Percentiles rank a stretch among this genome's conserved stretches.
phyloP scores from a whole-genome alignment of 2,888 invertebrate genomes.

The Campoplex nolae region DNA sequence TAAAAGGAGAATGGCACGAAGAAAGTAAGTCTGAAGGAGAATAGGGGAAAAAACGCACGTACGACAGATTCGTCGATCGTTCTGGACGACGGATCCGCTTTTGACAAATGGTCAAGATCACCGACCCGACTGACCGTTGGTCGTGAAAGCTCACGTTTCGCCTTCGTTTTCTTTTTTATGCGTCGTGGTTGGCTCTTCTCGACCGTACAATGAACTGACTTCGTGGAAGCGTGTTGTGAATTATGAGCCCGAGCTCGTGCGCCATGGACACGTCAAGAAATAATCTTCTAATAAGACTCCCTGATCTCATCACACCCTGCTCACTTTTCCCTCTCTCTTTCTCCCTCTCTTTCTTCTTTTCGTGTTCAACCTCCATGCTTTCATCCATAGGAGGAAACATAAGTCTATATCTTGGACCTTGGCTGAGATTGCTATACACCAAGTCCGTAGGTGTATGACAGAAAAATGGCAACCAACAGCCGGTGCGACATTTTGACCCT shows the following conservation, averaged over 20 bases:
- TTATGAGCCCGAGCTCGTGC: slow-evolving; percentile 57
- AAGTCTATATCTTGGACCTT: slow-evolving; percentile 33
- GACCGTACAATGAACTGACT: slow-evolving; percentile 45
- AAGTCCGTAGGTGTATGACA: slow-evolving; percentile 19
- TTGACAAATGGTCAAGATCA: slow-evolving; percentile 64
- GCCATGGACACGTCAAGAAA: slow-evolving; percentile 55
- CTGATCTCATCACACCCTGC: slow-evolving; percentile 52
- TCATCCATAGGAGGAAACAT: slow-evolving; percentile 27
- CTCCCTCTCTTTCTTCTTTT: background rate
- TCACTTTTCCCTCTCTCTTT: background rate
- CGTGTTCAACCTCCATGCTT: background rate
- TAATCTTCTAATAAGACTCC: slow-evolving; percentile 64
- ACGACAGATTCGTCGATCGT: slow-evolving; percentile 63
- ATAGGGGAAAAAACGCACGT: slow-evolving; percentile 40
- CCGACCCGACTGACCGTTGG: slow-evolving; percentile 40
- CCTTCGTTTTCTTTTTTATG: slow-evolving; percentile 47
- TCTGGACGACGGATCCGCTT: slow-evolving; percentile 54
- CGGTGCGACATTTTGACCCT: slow-evolving; percentile 25
- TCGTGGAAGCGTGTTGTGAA: slow-evolving; percentile 59
- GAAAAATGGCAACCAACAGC: slow-evolving; percentile 24
- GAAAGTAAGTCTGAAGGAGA: slow-evolving; percentile 34
- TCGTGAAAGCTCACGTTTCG: slow-evolving; percentile 45
- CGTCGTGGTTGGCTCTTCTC: slow-evolving; percentile 41
- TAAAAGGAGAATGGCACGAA: background rate
- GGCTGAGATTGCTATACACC: slow-evolving; percentile 8